Evolutionary conservation across 2,797 vertebrate genomes (phyloP).

Genomic region (Poeciliopsis infans): DNA sequence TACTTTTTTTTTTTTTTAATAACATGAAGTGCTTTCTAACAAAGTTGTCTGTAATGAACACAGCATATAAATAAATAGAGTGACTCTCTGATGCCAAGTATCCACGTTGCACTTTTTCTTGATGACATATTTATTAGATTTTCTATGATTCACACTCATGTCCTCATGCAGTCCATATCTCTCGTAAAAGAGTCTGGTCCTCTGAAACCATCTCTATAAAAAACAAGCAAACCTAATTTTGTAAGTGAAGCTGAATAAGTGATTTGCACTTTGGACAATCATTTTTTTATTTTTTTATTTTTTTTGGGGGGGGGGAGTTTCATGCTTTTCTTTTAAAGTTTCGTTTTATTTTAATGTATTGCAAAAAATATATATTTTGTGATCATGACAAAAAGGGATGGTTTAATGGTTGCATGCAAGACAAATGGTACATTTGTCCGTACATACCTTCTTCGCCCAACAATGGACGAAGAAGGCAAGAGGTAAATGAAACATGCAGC

Average conservation of each 20-base stretch:
- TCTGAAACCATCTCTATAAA: slow-evolving; percentile 25
- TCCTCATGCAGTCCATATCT: slow-evolving; percentile 14
- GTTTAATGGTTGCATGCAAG: background rate
- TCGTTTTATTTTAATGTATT: background rate
- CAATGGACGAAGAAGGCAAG: background rate
- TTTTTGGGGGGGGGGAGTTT: no score
- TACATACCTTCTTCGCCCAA: no score
- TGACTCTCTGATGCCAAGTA: slow-evolving; percentile 26
- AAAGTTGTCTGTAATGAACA: slow-evolving; percentile 42
- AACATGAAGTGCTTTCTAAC: slow-evolving; percentile 55
- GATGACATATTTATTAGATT: slow-evolving; percentile 50
- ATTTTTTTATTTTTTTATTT: no score
- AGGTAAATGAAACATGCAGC: background rate
- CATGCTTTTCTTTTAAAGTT: background rate
- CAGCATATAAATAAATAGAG: slow-evolving; percentile 40
- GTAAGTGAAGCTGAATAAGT: slow-evolving; percentile 22
- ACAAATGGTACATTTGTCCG: background rate
- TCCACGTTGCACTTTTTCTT: slow-evolving; percentile 40
- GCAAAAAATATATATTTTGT: background rate
- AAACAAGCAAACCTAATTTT: slow-evolving; percentile 20
- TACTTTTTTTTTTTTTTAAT: slow-evolving; percentile 49
- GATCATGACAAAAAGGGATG: no score
- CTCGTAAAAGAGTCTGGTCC: slow-evolving; percentile 39
- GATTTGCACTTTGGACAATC: background rate
- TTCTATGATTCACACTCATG: slow-evolving; percentile 38